Conservation (phyloP, 1,140 invertebrate genomes). For the Diuraphis noxia region DNA sequence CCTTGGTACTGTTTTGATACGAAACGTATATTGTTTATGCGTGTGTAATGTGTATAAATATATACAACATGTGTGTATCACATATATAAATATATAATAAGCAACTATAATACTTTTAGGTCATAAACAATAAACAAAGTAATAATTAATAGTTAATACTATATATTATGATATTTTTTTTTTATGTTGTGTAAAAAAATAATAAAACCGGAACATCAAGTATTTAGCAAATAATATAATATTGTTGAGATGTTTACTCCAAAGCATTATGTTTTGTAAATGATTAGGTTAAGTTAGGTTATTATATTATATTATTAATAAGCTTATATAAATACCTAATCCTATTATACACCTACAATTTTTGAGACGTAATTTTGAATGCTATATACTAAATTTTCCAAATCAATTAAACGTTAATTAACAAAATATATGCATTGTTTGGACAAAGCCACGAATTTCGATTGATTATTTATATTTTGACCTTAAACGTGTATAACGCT, state of each 20-base stretch:
- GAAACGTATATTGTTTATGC: background rate
- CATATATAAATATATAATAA: background rate
- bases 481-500: background rate
- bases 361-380: background rate
- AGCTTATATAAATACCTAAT: background rate
- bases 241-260: background rate
- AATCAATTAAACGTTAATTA: background rate
- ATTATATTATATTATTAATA: background rate
- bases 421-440: background rate
- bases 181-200: background rate
- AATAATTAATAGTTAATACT: background rate
- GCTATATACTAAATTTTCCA: background rate
- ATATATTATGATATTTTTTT: background rate
- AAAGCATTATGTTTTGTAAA: background rate
- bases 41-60: background rate
- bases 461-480: background rate
- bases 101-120: background rate
- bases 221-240: background rate
- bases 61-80: background rate
- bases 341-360: too few species aligned
- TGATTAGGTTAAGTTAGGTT: background rate
- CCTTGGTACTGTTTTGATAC: slow-evolving; percentile 26
- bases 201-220: slow-evolving; percentile 22
- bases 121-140: slow-evolving; percentile 35
- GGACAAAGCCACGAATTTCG: background rate